Evolutionary conservation across 1,140 invertebrate species (phyloP), one percentile per base, ranked within the genome.

Genomic region (Bombus picipes): DNA sequence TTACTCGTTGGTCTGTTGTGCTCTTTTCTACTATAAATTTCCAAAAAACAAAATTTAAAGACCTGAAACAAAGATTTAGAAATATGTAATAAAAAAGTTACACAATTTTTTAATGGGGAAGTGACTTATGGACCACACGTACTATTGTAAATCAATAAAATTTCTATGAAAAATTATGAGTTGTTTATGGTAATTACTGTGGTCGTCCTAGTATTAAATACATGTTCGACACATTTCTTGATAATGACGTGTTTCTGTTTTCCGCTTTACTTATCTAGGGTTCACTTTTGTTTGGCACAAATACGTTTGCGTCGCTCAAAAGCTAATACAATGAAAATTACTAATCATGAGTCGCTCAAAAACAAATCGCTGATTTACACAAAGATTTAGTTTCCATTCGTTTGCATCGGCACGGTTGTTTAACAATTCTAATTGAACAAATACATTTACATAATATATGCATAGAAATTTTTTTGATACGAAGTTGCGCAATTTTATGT

Each of bases 211-310:
- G 10, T 28, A 10, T n/a, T n/a, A 62, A 62, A 28, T n/a, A 62
- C 13, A 37, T 28, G 34, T 88, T 86, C 76, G 87, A 89, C 47
- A 87, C 81, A 88, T 71, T 88, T 83, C 76, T 86, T 80, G 78
- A 82, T 72, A 89, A 88, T 92, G 92, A 93, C 91, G 86, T 89
- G 91, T 77, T 85, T 79, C 41, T 80, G 66, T 88, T 92, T 91
- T 87, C 87, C 87, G 89, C 83, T 91, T 80, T 89, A 86, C 87
- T 93, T 93, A 92, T 92, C 91, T 86, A 65, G 1, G 12, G 28
- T 25, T 41, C n/a, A 66, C 59, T 88, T 89, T 77, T 86, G 66
- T 79, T 72, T 34, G 37, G 9, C 28, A 71, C 1, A 43, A 43
- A 65, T 10, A 72, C 34, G 53, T 62, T 28, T 43, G 12, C n/a